Evolutionary conservation across 1,140 invertebrate species (phyloP).

Genomic region (Whitmania pigra): DNA sequence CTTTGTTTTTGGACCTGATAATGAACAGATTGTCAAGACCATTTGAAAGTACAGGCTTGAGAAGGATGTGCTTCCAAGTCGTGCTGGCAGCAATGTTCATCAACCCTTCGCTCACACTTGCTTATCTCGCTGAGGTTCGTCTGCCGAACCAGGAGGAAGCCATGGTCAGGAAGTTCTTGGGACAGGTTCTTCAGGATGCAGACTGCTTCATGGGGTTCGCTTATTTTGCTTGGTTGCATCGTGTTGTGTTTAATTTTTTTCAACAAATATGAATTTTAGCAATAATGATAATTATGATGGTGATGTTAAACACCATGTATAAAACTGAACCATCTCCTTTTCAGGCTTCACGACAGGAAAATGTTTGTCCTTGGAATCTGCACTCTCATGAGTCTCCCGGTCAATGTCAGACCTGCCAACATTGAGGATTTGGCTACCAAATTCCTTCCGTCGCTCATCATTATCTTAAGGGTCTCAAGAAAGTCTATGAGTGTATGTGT

Average conservation of each 20-base stretch:
- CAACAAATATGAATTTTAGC: background rate
- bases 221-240: background rate
- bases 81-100: constrained; percentile 93
- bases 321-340: constrained; percentile 23
- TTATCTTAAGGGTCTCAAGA: constrained; percentile 85
- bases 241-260: too few species aligned
- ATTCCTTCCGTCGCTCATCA: constrained; percentile 72
- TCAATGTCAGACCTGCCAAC: constrained; percentile 57
- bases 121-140: constrained; percentile 54
- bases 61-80: constrained; percentile 84
- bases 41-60: constrained; percentile 73
- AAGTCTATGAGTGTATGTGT: constrained; percentile 64
- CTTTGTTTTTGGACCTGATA: constrained; percentile 76
- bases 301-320: background rate
- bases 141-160: constrained; percentile 51
- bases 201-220: constrained; percentile 79
- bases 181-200: constrained; percentile 87
- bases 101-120: constrained; percentile 64
- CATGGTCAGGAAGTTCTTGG: constrained; percentile 79
- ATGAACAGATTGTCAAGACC: constrained; percentile 67
- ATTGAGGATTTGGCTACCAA: constrained; percentile 63
- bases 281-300: background rate
- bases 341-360: constrained; percentile 80
- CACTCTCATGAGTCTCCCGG: constrained; percentile 59
- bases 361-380: constrained; percentile 84